phyloP scores from a whole-genome alignment of 2,113 vertebrate genomes.

The Tonatia bakeri region DNA sequence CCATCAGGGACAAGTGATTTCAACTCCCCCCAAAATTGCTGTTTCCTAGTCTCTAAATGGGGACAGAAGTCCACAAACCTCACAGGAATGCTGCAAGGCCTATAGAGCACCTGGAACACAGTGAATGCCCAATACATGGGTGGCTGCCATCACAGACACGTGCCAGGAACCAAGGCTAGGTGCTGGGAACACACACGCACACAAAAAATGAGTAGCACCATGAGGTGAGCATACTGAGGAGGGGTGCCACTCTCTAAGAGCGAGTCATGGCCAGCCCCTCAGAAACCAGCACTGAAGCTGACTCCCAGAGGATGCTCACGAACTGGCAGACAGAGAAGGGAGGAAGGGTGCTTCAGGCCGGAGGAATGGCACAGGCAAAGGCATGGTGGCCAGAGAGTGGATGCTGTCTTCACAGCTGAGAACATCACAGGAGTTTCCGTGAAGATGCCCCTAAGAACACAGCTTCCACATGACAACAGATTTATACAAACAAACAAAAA shows the following conservation, averaged over 20 bases:
- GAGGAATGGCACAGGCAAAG: background rate
- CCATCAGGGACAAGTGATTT: background rate
- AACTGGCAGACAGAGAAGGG: background rate
- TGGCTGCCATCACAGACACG: accelerated
- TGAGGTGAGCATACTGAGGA: background rate
- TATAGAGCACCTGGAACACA: background rate
- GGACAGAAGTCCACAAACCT: background rate
- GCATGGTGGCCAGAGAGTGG: background rate
- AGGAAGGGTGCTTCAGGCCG: background rate
- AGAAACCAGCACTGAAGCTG: background rate
- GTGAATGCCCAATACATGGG: background rate
- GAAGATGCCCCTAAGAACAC: background rate
- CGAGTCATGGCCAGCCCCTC: accelerated
- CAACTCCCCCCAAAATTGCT: background rate
- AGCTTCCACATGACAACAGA: background rate
- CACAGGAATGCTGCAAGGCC: background rate
- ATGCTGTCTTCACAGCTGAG: background rate
- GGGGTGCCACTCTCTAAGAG: background rate
- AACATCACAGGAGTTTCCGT: background rate
- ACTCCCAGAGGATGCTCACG: background rate
- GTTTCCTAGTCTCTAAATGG: background rate
- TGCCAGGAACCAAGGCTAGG: background rate
- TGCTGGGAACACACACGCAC: background rate
- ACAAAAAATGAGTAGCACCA: background rate
- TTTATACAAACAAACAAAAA: too few species aligned